phyloP scores from a whole-genome alignment of 2,888 invertebrate genomes.

The Calameuta idolon region DNA sequence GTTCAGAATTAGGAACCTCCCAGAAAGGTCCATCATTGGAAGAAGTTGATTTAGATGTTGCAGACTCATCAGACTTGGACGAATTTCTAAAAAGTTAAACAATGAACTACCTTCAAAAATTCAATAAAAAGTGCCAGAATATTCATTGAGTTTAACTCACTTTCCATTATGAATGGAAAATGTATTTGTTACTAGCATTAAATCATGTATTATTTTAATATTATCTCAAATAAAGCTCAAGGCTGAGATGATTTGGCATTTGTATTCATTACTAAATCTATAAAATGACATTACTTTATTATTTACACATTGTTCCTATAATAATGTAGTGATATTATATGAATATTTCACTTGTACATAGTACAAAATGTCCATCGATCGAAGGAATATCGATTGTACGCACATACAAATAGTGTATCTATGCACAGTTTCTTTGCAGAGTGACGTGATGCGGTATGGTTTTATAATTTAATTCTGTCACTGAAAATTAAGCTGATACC shows the following conservation, averaged over 20 bases:
- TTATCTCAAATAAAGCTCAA: background rate
- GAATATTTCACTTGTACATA: background rate
- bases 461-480: background rate
- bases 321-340: background rate
- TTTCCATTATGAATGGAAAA: background rate
- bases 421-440: background rate
- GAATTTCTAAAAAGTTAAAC: slow-evolving; percentile 71
- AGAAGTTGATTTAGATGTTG: slow-evolving; percentile 73
- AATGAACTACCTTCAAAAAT: background rate
- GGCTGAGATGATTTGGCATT: background rate
- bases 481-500: background rate
- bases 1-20: slow-evolving; percentile 50
- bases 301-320: background rate
- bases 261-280: background rate
- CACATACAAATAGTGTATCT: background rate
- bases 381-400: background rate
- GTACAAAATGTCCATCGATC: background rate
- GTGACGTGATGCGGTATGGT: background rate
- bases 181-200: background rate
- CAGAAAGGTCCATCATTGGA: slow-evolving; percentile 70
- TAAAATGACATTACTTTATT: background rate
- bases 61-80: slow-evolving; percentile 73
- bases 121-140: background rate
- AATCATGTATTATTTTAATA: background rate
- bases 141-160: background rate